Conservation (phyloP, 2,888 invertebrate species). For the Melinaea menophilus region DNA sequence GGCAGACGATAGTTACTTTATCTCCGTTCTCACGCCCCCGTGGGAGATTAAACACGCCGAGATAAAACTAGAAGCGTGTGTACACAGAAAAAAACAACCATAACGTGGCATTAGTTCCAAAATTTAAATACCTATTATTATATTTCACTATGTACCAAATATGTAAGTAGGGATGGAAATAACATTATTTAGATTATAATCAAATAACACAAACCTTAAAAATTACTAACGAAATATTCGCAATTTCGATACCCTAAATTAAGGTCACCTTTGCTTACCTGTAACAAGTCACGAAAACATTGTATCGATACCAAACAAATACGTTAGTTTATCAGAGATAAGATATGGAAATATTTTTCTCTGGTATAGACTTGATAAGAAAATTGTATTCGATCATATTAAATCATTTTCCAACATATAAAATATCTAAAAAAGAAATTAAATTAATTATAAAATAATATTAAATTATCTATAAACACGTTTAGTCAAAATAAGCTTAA, state of each 20-base stretch:
- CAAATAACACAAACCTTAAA: no score
- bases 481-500: no score
- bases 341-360: not conserved
- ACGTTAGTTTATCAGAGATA: not conserved
- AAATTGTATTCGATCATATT: not conserved
- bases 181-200: no score
- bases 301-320: slow-evolving; percentile 26
- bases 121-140: no score
- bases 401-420: not conserved
- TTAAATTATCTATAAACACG: no score
- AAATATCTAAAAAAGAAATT: no score
- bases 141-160: no score
- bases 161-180: no score
- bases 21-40: slow-evolving; percentile 41
- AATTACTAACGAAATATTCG: no score
- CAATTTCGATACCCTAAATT: not conserved
- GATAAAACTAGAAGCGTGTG: slow-evolving; percentile 3
- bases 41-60: slow-evolving; percentile 28
- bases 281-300: slow-evolving; percentile 37
- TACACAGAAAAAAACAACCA: no score
- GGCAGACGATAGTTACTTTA: slow-evolving; percentile 35
- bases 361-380: not conserved
- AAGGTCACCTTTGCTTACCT: slow-evolving; percentile 38
- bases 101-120: no score
- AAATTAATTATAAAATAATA: no score